Percentiles rank a stretch among this genome's conserved stretches.
Evolutionary conservation across 2,113 vertebrate species (phyloP).

Genomic region (Scolopax mira): DNA sequence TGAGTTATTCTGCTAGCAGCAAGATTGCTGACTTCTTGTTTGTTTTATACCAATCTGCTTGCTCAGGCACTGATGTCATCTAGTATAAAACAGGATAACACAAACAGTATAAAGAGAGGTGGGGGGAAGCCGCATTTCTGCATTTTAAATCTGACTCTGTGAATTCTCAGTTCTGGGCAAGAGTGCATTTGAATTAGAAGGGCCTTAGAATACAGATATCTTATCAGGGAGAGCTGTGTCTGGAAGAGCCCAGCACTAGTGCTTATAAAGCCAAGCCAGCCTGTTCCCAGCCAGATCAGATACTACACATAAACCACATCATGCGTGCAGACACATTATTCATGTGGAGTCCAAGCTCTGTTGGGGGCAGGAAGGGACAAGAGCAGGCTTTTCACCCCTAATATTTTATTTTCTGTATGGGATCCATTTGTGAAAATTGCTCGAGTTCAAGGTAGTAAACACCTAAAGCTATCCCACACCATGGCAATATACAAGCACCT

Average conservation of each 20-base stretch:
- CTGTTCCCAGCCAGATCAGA: neutral
- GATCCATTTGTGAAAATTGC: neutral
- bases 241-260: neutral
- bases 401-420: neutral
- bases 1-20: neutral
- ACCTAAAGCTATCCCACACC: neutral
- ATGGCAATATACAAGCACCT: neutral
- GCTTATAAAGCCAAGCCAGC: neutral
- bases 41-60: neutral
- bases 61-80: neutral
- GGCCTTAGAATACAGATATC: neutral
- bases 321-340: neutral
- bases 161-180: neutral
- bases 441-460: neutral
- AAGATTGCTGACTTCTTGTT: neutral
- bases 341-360: neutral
- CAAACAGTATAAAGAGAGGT: neutral
- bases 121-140: neutral
- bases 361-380: neutral
- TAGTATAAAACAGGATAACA: neutral
- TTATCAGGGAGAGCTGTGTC: neutral
- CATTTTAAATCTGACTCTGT: neutral
- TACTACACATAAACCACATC: rapidly evolving
- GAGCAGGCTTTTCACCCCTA: neutral
- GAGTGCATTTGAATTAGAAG: neutral